These are phyloP conservation scores for Siniperca undulata DNA, from an alignment of 2,797 vertebrate species.

Conservation along the genomic window DNA sequence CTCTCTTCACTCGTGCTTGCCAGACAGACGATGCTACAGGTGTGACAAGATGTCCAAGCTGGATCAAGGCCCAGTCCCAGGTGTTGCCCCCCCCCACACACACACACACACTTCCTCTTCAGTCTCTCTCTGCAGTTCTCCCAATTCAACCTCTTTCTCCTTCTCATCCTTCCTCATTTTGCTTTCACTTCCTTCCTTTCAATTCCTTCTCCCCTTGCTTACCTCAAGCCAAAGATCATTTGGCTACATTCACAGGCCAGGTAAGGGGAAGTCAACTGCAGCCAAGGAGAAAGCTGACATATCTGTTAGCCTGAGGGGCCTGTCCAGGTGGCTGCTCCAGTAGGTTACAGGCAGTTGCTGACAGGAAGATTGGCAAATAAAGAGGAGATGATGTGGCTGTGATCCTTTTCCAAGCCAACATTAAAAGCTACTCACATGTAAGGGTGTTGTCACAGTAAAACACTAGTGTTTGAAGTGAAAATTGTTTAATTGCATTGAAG, in stretches of 20 bases:
- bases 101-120: constrained; percentile 16
- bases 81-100: constrained; percentile 45
- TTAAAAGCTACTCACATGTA: constrained; percentile 30
- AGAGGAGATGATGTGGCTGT: constrained; percentile 57
- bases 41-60: constrained; percentile 82
- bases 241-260: constrained; percentile 74
- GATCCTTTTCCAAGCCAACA: constrained; percentile 59
- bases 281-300: constrained; percentile 81
- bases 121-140: constrained; percentile 26
- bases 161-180: constrained; percentile 17
- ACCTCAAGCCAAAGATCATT: constrained; percentile 74
- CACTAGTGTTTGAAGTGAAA: neutral
- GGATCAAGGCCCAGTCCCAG: constrained; percentile 78
- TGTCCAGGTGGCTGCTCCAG: constrained; percentile 73
- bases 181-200: constrained; percentile 37
- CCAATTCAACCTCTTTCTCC: constrained; percentile 26
- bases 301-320: constrained; percentile 79
- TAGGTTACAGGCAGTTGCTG: constrained; percentile 75
- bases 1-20: constrained; percentile 57
- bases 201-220: constrained; percentile 44
- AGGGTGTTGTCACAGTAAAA: constrained; percentile 6
- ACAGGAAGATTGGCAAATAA: constrained; percentile 72
- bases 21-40: constrained; percentile 82
- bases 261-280: constrained; percentile 75
- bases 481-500: constrained; percentile 9